phyloP scores from a whole-genome alignment of 2,113 vertebrate species.

The Polypterus senegalus region DNA sequence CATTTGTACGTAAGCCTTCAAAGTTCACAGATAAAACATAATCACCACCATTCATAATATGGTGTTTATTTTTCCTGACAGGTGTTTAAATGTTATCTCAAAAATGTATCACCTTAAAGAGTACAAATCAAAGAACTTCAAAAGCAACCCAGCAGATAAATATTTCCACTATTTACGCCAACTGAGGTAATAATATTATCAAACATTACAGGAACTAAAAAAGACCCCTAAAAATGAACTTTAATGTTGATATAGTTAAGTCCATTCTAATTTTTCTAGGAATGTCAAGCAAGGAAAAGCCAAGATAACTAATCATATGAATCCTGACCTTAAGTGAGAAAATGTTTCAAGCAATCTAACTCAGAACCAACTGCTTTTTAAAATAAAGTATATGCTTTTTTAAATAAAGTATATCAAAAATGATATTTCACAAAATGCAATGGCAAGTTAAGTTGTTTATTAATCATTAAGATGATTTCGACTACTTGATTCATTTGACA shows the following conservation, averaged over 20 bases:
- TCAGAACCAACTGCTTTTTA: too few relatives aligned
- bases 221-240: constrained; percentile 21
- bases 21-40: constrained; percentile 51
- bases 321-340: too few relatives aligned
- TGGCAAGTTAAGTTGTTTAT: too few relatives aligned
- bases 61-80: constrained; percentile 64
- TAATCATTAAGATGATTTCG: too few relatives aligned
- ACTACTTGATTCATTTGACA: too few relatives aligned
- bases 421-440: too few relatives aligned
- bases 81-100: constrained; percentile 62
- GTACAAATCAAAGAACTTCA: constrained; percentile 54
- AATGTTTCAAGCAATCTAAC: too few relatives aligned
- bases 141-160: constrained; percentile 44
- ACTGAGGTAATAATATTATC: constrained; percentile 37
- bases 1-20: constrained; percentile 43
- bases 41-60: constrained; percentile 49
- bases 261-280: not conserved
- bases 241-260: constrained; percentile 27
- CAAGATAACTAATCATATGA: too few relatives aligned
- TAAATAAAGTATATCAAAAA: too few relatives aligned
- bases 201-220: constrained; percentile 31
- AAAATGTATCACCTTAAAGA: constrained; percentile 62
- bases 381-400: too few relatives aligned
- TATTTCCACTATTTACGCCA: constrained; percentile 37
- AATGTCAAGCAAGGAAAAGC: too few relatives aligned